Conservation (phyloP, 2,113 vertebrate genomes). For the Plectropomus leopardus region DNA sequence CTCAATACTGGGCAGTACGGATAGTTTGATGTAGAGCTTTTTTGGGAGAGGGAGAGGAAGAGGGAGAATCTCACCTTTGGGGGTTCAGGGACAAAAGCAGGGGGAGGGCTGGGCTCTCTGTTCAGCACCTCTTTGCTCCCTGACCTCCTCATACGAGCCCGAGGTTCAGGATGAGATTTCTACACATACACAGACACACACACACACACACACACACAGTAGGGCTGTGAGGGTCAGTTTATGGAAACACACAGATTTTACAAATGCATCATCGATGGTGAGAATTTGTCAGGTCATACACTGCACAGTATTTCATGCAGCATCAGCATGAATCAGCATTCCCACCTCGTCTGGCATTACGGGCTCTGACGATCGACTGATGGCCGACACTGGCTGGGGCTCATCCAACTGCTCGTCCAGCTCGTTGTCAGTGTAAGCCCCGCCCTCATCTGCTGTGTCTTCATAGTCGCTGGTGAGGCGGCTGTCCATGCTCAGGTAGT, state of each 20-base stretch:
- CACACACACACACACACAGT: conserved; percentile 37
- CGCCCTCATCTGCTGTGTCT: conserved; percentile 96
- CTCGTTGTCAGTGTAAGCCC: conserved; percentile 97
- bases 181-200: conserved; percentile 78
- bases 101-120: conserved; percentile 94
- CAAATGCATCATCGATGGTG: no score
- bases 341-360: conserved; percentile 90
- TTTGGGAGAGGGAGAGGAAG: not conserved
- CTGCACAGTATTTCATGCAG: not conserved
- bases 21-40: not conserved
- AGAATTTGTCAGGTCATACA: not conserved
- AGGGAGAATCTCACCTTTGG: conserved; percentile 89
- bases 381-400: conserved; percentile 88
- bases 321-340: no score
- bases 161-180: conserved; percentile 88
- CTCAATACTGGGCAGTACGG: not conserved
- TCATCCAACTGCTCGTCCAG: conserved; percentile 93
- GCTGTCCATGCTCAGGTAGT: conserved; percentile 99
- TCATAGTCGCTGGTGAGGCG: conserved; percentile 96
- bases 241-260: conserved; percentile 15
- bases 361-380: conserved; percentile 94
- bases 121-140: conserved; percentile 90
- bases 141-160: conserved; percentile 87
- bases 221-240: conserved; percentile 7
- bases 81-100: conserved; percentile 96